phyloP scores from a whole-genome alignment of 53 echinoderm and acorn worm genomes.

The Hippasteria phrygiana region DNA sequence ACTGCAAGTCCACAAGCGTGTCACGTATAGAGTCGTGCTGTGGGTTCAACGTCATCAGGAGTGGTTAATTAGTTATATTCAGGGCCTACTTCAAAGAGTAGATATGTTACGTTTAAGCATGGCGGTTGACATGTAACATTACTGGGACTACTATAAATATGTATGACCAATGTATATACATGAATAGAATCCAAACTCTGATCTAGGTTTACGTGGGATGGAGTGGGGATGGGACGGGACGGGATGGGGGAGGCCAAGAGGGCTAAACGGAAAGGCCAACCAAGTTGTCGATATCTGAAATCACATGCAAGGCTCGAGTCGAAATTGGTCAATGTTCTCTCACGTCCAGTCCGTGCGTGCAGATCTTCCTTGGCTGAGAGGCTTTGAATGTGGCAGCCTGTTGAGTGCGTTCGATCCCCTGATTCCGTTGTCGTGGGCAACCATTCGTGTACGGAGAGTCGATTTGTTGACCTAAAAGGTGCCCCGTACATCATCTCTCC shows the following conservation, averaged over 20 bases:
- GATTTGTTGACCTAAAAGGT: not conserved
- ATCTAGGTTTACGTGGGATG: no score
- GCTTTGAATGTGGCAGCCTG: not conserved
- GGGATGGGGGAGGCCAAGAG: not conserved
- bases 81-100: no score
- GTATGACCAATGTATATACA: no score
- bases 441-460: not conserved
- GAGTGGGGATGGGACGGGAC: no score
- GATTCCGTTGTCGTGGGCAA: not conserved
- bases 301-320: not conserved
- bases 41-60: no score
- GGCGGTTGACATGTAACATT: no score
- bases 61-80: no score
- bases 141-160: no score
- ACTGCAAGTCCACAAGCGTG: no score
- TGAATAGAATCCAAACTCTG: no score
- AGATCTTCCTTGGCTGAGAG: not conserved
- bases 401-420: constrained; percentile 18
- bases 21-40: no score
- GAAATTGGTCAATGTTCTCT: not conserved
- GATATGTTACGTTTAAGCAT: no score
- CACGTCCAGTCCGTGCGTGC: not conserved
- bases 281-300: not conserved
- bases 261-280: not conserved
- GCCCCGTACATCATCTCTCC: not conserved